Base-by-base conservation (phyloP, 2,113 vertebrate genomes). In the Desmodus rotundus region DNA sequence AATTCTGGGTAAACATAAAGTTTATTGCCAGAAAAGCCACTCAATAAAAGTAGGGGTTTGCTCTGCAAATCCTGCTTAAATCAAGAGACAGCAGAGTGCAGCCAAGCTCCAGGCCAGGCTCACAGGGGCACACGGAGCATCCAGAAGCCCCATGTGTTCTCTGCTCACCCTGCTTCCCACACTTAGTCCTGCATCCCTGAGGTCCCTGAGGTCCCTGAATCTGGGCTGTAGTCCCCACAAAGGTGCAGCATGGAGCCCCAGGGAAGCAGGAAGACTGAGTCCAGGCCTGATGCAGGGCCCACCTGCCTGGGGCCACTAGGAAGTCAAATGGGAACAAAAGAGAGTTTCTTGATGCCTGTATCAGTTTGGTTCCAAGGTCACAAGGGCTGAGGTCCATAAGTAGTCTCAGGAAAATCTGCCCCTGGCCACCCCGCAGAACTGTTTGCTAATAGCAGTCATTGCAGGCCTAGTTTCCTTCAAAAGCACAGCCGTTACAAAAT, bases 41-140 rank as follows among this genome's bases (percentile, higher is more conserved):
- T 98, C 95, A 89, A 96, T 86, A 95, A 98, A 98, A 97, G 96
- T 72, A 93, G 70, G 83, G 96, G 97, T 97, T 98, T 98, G 97
- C 90, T 96, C 96, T 84, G 95, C 95, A 98, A 97, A 98, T 97
- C 97, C 96, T 97, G 90, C 94, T 91, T 82, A 97, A 98, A 89
- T 89, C 85, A 67, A 78, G 92, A 98, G 93, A 61, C 61, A 56
- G 22, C 85, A 52, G 83, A 97, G 82, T 36, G 13, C 86, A 94
- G 97, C 96, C 95, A 97, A 56, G 96, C 93, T 93, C 91, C 0
- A 0, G n/a, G 22, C 52, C 70, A 20, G 78, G 58, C 45, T 86
- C 83, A 9, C 2, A 7, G 0, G 1, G 5, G 54, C 52, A 61
- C 10, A 3, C 4, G 0, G 0, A 50, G 28, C 6, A 26, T 73